Conservation (phyloP, 37 sponge, comb jelly and placozoan species). For the Beroe ovata region DNA sequence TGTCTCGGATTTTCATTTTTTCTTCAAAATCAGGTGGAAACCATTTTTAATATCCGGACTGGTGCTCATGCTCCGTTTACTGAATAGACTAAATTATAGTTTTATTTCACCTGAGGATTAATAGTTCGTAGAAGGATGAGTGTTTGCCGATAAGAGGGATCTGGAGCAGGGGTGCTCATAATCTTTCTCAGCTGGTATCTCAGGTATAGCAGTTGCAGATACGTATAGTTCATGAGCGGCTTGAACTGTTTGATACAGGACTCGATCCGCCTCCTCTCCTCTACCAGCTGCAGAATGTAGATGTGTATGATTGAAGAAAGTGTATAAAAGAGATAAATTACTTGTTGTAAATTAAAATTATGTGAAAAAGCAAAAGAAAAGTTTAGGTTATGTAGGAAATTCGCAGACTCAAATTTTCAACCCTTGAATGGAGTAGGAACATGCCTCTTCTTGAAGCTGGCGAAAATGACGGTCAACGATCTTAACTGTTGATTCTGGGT, state of each 20-base stretch:
- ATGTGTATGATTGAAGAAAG: neutral
- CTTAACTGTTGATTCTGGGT: neutral
- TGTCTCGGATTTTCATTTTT: too few relatives aligned
- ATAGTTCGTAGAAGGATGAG: slow-evolving; percentile 31
- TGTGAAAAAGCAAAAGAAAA: too few relatives aligned
- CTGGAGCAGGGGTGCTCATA: neutral
- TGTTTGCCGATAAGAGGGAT: neutral
- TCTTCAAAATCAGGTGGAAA: too few relatives aligned
- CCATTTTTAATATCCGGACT: too few relatives aligned
- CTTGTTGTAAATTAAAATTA: too few relatives aligned
- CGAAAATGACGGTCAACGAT: neutral
- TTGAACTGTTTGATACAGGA: neutral
- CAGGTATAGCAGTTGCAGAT: slow-evolving; percentile 33
- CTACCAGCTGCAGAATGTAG: neutral
- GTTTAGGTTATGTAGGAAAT: too few relatives aligned
- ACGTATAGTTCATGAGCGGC: neutral
- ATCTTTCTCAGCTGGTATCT: neutral
- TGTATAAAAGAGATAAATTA: too few relatives aligned
- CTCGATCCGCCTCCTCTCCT: neutral
- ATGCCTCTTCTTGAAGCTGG: neutral
- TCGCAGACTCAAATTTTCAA: too few relatives aligned
- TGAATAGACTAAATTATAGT: too few relatives aligned
- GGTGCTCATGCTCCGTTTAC: too few relatives aligned
- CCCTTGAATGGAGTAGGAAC: too few relatives aligned
- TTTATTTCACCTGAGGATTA: slow-evolving; percentile 8